Conservation (phyloP, 2,797 vertebrate genomes). For the Eidolon dupreanum region DNA sequence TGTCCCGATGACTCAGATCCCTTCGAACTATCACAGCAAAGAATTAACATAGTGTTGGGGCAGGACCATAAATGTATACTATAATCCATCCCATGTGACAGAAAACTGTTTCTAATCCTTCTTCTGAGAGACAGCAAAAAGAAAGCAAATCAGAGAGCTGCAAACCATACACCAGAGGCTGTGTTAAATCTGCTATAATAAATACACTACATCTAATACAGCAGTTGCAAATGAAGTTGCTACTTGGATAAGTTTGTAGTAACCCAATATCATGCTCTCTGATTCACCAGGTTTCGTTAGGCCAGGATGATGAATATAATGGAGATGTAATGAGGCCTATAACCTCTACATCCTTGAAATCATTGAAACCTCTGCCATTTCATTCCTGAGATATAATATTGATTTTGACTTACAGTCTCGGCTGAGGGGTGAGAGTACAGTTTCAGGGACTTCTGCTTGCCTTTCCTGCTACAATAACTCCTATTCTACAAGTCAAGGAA, state of each 20-base stretch:
- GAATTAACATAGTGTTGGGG: neutral
- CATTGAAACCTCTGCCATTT: neutral
- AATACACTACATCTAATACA: neutral
- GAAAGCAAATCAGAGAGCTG: neutral
- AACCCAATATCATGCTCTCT: neutral
- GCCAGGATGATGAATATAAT: neutral
- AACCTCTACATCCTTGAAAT: neutral
- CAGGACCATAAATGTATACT: neutral
- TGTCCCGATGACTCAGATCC: neutral
- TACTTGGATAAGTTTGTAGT: neutral
- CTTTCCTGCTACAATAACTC: neutral
- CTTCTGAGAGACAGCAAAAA: neutral
- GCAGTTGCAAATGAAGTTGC: neutral
- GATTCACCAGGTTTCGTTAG: neutral
- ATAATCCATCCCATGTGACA: neutral
- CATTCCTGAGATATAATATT: neutral
- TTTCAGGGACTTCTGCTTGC: neutral
- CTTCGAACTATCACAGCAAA: neutral
- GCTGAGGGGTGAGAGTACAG: neutral
- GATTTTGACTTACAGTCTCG: neutral
- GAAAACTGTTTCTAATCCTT: neutral
- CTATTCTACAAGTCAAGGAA: neutral
- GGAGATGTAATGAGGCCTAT: neutral
- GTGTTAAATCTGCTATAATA: neutral
- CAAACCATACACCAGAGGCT: neutral